Evolutionary conservation across 2,113 vertebrate species (phyloP).

Genomic region (Helogale parvula): DNA sequence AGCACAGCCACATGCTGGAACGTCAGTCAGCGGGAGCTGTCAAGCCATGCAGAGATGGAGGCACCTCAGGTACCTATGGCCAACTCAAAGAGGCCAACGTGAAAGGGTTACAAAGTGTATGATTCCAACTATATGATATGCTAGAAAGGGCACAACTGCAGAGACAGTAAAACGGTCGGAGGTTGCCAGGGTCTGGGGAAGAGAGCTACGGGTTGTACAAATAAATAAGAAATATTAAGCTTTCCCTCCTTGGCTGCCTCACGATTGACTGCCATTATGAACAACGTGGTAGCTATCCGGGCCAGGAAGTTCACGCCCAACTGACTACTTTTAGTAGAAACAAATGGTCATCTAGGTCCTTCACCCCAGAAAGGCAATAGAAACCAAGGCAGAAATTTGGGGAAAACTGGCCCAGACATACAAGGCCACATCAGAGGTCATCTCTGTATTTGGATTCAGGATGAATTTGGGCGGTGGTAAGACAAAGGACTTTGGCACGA

Average conservation of each 20-base stretch:
- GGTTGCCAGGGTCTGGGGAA: not conserved
- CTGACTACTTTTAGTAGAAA: not conserved
- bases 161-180: not conserved
- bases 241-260: not conserved
- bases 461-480: not conserved
- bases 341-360: not conserved
- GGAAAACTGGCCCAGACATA: not conserved
- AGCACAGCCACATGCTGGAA: not conserved
- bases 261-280: not conserved
- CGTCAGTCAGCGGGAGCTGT: not conserved
- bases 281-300: not conserved
- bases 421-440: not conserved
- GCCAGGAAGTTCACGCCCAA: not conserved
- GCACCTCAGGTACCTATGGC: not conserved
- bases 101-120: not conserved
- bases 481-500: not conserved
- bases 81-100: slow-evolving; percentile 1
- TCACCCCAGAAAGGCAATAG: not conserved
- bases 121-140: not conserved
- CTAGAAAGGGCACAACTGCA: not conserved
- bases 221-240: not conserved
- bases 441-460: not conserved
- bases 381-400: not conserved
- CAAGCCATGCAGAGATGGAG: not conserved
- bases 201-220: not conserved